phyloP scores from a whole-genome alignment of 2,113 vertebrate species.

The Lepus timidus region DNA sequence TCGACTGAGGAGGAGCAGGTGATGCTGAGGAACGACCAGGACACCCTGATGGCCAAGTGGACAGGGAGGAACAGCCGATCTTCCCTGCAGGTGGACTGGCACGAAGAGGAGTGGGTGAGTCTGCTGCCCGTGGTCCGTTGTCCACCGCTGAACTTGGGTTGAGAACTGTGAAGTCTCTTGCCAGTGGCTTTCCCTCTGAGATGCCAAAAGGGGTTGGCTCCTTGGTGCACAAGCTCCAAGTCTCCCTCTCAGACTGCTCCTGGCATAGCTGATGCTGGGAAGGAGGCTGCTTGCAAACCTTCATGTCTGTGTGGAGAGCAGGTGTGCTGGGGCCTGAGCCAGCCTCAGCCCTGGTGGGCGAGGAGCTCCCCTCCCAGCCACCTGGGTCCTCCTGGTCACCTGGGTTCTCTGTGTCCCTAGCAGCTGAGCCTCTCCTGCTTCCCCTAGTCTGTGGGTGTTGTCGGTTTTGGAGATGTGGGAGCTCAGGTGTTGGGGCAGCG shows the following conservation, averaged over 20 bases:
- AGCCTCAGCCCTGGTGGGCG: too few relatives aligned
- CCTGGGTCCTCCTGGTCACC: too few relatives aligned
- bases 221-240: neutral
- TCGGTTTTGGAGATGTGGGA: neutral
- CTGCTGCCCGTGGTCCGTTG: neutral
- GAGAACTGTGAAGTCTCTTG: neutral
- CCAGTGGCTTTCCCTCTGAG: neutral
- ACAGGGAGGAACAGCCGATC: constrained; percentile 94
- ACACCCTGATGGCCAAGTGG: constrained; percentile 97
- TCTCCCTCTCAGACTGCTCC: neutral
- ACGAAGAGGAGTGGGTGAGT: constrained; percentile 98
- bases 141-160: neutral
- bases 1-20: constrained; percentile 96
- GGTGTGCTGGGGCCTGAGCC: neutral
- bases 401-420: too few relatives aligned
- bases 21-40: constrained; percentile 97
- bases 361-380: neutral
- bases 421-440: neutral
- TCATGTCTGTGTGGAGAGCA: neutral
- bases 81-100: constrained; percentile 95
- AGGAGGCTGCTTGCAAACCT: neutral
- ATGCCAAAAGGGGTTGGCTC: neutral
- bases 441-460: neutral
- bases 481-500: neutral
- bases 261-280: neutral